Conservation (phyloP, 2,797 vertebrate species). For the Rousettus madagascariensis region DNA sequence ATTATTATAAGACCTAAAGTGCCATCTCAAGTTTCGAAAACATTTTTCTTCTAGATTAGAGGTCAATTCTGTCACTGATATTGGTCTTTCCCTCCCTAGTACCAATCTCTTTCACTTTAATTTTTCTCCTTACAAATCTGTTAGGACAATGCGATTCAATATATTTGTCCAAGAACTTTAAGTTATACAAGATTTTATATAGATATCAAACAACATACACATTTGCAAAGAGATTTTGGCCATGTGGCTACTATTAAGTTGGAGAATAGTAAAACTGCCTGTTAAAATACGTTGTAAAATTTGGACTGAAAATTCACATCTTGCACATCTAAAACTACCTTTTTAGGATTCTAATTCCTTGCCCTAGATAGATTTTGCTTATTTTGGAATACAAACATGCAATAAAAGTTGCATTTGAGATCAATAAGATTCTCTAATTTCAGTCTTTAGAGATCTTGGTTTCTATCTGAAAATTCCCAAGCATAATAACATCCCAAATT, state of each 20-base stretch:
- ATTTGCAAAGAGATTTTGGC: constrained; percentile 36
- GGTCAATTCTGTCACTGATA: background rate
- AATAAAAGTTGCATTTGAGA: background rate
- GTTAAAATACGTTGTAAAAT: constrained; percentile 39
- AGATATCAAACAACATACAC: constrained; percentile 20
- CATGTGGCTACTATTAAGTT: constrained; percentile 47
- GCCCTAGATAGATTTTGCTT: constrained; percentile 36
- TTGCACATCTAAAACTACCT: constrained; percentile 11
- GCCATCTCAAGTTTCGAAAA: constrained; percentile 54
- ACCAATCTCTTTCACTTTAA: background rate
- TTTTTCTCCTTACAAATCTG: background rate
- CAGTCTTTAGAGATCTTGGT: background rate
- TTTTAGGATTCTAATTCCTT: background rate
- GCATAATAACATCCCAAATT: constrained; percentile 2
- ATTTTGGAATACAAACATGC: constrained; percentile 50
- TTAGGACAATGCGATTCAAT: background rate
- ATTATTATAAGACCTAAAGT: constrained; percentile 77
- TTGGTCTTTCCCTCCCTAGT: background rate
- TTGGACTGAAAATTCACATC: constrained; percentile 48
- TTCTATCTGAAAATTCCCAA: constrained; percentile 47
- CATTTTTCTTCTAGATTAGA: constrained; percentile 44
- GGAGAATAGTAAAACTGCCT: constrained; percentile 11
- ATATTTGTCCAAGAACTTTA: background rate
- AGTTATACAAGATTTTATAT: background rate
- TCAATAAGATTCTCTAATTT: constrained; percentile 38